Percentiles rank a stretch among this genome's conserved stretches.
phyloP scores from a whole-genome alignment of 1,140 invertebrate genomes.

The Drosophila quadrilineata region DNA sequence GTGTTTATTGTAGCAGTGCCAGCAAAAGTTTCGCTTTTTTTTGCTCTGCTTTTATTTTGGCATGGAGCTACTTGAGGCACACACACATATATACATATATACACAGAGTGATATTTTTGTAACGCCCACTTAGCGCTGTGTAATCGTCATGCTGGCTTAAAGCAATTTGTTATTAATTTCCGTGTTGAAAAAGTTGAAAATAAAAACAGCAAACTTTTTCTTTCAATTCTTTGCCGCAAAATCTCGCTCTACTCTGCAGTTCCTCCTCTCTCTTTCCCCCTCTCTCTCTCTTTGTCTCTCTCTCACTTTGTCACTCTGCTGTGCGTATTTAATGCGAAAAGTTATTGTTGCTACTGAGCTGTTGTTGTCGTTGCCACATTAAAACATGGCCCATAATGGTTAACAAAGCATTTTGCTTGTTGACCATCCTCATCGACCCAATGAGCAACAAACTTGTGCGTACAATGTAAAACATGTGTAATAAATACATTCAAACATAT shows the following conservation, averaged over 20 bases:
- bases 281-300: constrained; percentile 7
- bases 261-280: constrained; percentile 14
- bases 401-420: constrained; percentile 77
- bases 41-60: too few species aligned
- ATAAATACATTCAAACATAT: constrained; percentile 64
- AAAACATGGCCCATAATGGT: constrained; percentile 76
- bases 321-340: constrained; percentile 67
- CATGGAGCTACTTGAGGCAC: constrained; percentile 24
- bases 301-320: constrained; percentile 37
- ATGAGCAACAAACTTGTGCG: constrained; percentile 73
- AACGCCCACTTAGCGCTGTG: constrained; percentile 21
- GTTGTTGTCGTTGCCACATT: constrained; percentile 58
- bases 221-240: constrained; percentile 20
- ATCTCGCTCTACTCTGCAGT: too few species aligned
- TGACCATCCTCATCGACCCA: constrained; percentile 58
- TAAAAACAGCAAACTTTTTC: constrained; percentile 48
- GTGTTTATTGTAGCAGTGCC: constrained; percentile 67
- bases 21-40: constrained; percentile 49
- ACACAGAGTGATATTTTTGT: background rate
- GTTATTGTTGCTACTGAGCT: constrained; percentile 59
- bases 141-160: constrained; percentile 70
- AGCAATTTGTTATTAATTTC: constrained; percentile 80
- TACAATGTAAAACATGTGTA: constrained; percentile 77
- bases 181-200: constrained; percentile 69
- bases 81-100: background rate